Base-by-base conservation (phyloP, 2,797 vertebrate genomes). In the Knipowitschia caucasica region DNA sequence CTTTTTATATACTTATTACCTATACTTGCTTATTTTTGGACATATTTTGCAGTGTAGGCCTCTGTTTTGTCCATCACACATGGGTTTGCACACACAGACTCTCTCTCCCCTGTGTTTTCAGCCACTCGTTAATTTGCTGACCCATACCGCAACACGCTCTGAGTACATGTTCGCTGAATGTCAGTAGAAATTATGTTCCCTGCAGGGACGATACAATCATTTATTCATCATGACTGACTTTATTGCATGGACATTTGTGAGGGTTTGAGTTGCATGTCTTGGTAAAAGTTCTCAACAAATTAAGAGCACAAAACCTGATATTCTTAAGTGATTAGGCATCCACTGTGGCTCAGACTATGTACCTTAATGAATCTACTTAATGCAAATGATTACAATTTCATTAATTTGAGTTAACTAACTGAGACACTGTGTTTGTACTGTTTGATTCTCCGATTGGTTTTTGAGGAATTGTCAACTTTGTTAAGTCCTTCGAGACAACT, bases 191-290 rank as follows among this genome's bases (percentile, higher is more conserved):
- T 83, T 64, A 80, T 57, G 64, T 71, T 78, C 63, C 81, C 81
- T 40, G 49, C 59, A 50, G 84, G 82, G 78, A 79, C 47, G 78
- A 77, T 73, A 69, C 69, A 86, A 86, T 89, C n/a, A 89, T 86
- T 89, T 86, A 90, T 89, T 90, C 83, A 89, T 88, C 61, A 79
- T 33, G 56, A 69, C 69, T 60, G 64, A 76, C 67, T 78, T 60
- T 78, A 65, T 59, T 47, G 34, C 27, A n/a, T 57, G 12, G 69
- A 45, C 29, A 21, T 72, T 64, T 56, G 23, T 45, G 26, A 36
- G 35, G 58, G 58, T 33, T 49, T 33, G 10, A 36, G 5, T 23
- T 39, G 15, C 46, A 14, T 31, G 20, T 14, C 17, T 25, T 38
- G 5, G 15, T 14, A 5, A 4, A n/a, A 50, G 38, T 53, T 45